Evolutionary conservation across 2,797 vertebrate species (phyloP), one percentile per base, ranked within the genome.

Genomic region (Xenopus petersii): DNA sequence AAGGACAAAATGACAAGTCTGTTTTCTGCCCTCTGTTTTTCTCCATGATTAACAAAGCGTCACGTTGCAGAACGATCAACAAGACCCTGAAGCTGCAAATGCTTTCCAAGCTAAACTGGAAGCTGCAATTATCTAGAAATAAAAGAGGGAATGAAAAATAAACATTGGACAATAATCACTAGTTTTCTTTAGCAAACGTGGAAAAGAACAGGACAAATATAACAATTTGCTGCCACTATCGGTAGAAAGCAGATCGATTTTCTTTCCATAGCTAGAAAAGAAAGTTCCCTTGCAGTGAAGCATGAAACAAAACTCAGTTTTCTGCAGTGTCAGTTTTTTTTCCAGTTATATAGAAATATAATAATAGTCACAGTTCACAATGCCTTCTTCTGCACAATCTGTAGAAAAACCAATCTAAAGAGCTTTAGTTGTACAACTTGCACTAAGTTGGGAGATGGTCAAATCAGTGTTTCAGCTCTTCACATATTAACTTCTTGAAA

Each of bases 171-270:
- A 30, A 55, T 15, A 62, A 55, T 17, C 21, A 2, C 30, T 13
- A 67, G 15, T 30, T 26, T 58, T 48, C n/a, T 51, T 51, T n/a
- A 21, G 49, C 70, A 48, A 6, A 47, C 26, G 60, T 15, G 24
- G 59, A 13, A 75, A 80, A 79, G 79, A 70, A 33, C 55, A 67
- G 54, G 30, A 51, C 63, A 74, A 33, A 9, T 3, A 59, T 61
- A 74, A 16, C 66, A 84, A 59, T 82, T 81, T 81, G 59, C 73
- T 84, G n/a, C 78, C 81, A 77, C 64, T 78, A 70, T 62, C 75
- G 71, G 66, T 82, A 73, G 24, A 67, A 79, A 73, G 62, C 55
- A 80, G 75, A 82, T 82, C 81, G 67, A 33, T 83, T 80, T 83
- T 30, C 21, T 80, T 55, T 75, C 64, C 75, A 70, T 75, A 75